Percentiles rank a stretch among this genome's conserved stretches.
These are phyloP conservation scores for Platichthys flesus DNA, from an alignment of 2,113 vertebrate species.

Conservation along the genomic window DNA sequence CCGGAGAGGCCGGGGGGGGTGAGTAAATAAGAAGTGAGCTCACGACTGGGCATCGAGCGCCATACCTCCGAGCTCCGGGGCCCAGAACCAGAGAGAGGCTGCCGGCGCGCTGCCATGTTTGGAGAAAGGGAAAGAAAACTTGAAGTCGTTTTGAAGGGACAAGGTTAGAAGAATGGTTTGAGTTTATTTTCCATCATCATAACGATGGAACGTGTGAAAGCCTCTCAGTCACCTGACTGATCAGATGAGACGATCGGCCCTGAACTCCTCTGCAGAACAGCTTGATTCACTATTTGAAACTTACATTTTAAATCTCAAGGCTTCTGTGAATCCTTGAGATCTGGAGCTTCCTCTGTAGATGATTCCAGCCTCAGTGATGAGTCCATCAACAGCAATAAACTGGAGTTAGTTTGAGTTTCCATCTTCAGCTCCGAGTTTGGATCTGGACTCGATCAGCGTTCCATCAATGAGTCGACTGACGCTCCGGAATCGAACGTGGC, in stretches of 20 bases:
- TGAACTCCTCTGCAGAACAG: conserved; percentile 15
- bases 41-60: conserved; percentile 46
- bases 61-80: no score
- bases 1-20: conserved; percentile 47
- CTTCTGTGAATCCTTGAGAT: background rate
- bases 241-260: conserved; percentile 9
- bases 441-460: no score
- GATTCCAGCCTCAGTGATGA: no score
- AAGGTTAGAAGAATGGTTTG: conserved; percentile 61
- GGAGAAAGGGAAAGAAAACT: conserved; percentile 61
- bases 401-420: no score
- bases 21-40: conserved; percentile 68
- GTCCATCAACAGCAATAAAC: no score
- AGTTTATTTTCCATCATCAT: conserved; percentile 57
- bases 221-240: conserved; percentile 10
- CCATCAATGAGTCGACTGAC: no score
- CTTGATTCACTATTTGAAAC: background rate
- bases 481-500: no score
- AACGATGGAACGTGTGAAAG: conserved; percentile 42
- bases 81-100: conserved; percentile 36
- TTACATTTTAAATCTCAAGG: background rate
- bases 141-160: conserved; percentile 44
- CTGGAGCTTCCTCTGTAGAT: no score
- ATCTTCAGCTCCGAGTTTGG: no score
- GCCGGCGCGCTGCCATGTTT: conserved; percentile 61